Conservation (phyloP, 2,113 vertebrate genomes). For the Leptobrachium ailaonicum region DNA sequence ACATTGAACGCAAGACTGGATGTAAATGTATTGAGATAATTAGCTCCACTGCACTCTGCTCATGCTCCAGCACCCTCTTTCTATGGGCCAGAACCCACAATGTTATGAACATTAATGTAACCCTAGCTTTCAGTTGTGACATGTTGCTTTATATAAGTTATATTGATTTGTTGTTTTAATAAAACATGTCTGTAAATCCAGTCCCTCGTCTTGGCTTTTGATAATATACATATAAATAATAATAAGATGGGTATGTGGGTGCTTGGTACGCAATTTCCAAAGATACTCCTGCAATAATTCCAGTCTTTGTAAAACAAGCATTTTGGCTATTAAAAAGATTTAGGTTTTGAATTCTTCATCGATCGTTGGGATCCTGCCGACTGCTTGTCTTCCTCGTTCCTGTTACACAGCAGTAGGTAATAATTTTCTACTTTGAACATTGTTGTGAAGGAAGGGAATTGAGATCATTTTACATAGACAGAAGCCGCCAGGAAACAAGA, state of each 20-base stretch:
- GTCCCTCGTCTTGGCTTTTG: slow-evolving; percentile 17
- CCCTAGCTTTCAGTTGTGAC: slow-evolving; percentile 9
- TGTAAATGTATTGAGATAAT: slow-evolving; percentile 8
- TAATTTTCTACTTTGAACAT: too few species aligned
- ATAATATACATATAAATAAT: slow-evolving; percentile 12
- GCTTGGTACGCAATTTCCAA: too few species aligned
- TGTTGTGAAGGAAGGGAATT: too few species aligned
- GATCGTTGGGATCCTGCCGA: not conserved
- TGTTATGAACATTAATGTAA: not conserved
- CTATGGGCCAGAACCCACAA: not conserved
- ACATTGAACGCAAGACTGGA: slow-evolving; percentile 10
- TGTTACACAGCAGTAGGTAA: too few species aligned
- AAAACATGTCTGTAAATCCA: slow-evolving; percentile 49
- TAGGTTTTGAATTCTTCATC: too few species aligned
- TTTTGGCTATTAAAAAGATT: too few species aligned
- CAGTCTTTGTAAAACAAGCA: too few species aligned
- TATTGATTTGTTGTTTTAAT: slow-evolving; percentile 46
- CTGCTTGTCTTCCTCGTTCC: not conserved
- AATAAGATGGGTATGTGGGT: not conserved
- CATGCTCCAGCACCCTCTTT: not conserved
- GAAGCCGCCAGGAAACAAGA: too few species aligned
- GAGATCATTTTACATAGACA: too few species aligned
- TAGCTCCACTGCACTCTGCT: not conserved
- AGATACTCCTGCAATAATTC: too few species aligned
- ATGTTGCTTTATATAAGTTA: slow-evolving; percentile 44